phyloP scores from a whole-genome alignment of 2,797 vertebrate species.

The Coregonus ussuriensis region DNA sequence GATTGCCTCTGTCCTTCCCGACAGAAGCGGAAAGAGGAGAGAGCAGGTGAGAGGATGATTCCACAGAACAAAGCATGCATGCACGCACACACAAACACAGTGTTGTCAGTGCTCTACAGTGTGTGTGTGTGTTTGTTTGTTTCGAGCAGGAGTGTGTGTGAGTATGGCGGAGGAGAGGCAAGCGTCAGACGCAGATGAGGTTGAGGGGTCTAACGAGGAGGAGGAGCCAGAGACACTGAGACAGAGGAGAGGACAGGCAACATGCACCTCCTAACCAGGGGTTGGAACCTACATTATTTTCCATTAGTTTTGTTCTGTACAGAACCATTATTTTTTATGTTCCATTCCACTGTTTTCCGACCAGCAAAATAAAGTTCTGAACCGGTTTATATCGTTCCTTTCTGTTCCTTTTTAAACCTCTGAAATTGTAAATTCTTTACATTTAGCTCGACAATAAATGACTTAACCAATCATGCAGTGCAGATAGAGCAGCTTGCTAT shows the following conservation, averaged over 20 bases:
- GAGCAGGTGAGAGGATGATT: not conserved
- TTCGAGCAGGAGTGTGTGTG: not conserved
- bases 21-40: not conserved
- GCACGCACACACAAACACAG: not conserved
- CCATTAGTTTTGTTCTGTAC: too few species aligned
- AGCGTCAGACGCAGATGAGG: not conserved
- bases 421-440: too few species aligned
- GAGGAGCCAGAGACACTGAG: slow-evolving; percentile 48
- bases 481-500: too few species aligned
- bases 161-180: not conserved
- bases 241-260: slow-evolving; percentile 60
- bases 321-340: too few species aligned
- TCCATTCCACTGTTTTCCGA: too few species aligned
- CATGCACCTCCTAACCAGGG: not conserved
- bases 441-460: too few species aligned
- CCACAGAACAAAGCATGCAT: not conserved
- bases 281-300: too few species aligned
- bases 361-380: too few species aligned
- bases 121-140: not conserved
- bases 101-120: not conserved
- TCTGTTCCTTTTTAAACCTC: too few species aligned
- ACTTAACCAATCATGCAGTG: too few species aligned
- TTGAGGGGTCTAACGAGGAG: slow-evolving; percentile 58
- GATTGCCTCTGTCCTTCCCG: slow-evolving; percentile 60
- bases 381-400: too few species aligned